phyloP scores from a whole-genome alignment of 2,888 invertebrate genomes.

The Hypsopygia costalis region DNA sequence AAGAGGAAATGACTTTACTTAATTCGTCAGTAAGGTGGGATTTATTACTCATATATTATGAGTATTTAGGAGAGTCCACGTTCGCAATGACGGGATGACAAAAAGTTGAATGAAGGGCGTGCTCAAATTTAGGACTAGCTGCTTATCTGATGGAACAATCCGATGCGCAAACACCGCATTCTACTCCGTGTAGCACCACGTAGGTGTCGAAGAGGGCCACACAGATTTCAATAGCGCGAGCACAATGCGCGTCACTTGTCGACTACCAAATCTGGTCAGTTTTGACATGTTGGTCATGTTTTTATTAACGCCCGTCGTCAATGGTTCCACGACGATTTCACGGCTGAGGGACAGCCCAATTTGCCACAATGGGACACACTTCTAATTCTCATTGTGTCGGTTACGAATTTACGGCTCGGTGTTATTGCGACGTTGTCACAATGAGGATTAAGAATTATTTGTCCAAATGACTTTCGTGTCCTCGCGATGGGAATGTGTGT shows the following conservation, averaged over 20 bases:
- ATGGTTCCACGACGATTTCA: slow-evolving; percentile 57
- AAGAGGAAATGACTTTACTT: neutral
- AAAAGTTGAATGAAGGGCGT: slow-evolving; percentile 60
- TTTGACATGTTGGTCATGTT: slow-evolving; percentile 78
- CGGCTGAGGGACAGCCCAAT: slow-evolving; percentile 66
- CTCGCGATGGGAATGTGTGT: slow-evolving; percentile 37
- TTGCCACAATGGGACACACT: slow-evolving; percentile 69
- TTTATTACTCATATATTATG: slow-evolving; percentile 22
- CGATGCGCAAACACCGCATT: slow-evolving; percentile 65
- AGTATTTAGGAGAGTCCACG: slow-evolving; percentile 14
- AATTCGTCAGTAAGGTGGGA: neutral
- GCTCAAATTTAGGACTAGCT: slow-evolving; percentile 50
- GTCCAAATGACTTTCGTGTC: slow-evolving; percentile 63
- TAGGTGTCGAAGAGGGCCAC: slow-evolving; percentile 66
- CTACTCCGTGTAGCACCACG: slow-evolving; percentile 42
- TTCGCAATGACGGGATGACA: slow-evolving; percentile 21
- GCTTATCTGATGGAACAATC: slow-evolving; percentile 65
- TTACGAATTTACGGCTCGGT: slow-evolving; percentile 58
- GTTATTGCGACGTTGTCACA: slow-evolving; percentile 65
- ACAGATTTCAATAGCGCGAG: slow-evolving; percentile 63
- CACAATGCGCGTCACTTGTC: slow-evolving; percentile 74
- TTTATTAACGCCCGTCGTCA: slow-evolving; percentile 73
- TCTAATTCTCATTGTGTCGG: slow-evolving; percentile 68
- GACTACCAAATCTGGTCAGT: slow-evolving; percentile 73
- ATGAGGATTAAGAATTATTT: slow-evolving; percentile 72